These are phyloP conservation scores for Scaptomyza cyrtandrae DNA, from an alignment of 2,888 invertebrate species.

Conservation along the genomic window DNA sequence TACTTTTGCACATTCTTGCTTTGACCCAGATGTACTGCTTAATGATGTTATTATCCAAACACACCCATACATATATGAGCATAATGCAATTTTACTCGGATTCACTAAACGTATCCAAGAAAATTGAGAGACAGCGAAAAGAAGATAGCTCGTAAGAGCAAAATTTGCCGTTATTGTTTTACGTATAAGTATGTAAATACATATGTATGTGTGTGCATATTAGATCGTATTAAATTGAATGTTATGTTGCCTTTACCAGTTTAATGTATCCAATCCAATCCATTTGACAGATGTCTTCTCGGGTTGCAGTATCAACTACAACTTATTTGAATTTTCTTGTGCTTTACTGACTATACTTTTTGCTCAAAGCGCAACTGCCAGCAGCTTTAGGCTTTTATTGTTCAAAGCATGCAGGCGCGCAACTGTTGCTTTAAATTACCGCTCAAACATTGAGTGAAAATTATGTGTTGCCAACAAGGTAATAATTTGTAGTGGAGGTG, in stretches of 20 bases:
- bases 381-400: background rate
- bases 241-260: too few relatives aligned
- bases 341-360: background rate
- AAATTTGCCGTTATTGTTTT: background rate
- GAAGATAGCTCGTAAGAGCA: background rate
- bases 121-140: background rate
- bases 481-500: background rate
- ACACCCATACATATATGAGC: background rate
- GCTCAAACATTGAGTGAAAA: slow-evolving; percentile 41
- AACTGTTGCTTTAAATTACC: background rate
- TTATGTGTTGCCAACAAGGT: slow-evolving; percentile 5
- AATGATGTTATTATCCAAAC: too few relatives aligned
- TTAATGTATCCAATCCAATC: too few relatives aligned
- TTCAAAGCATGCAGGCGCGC: slow-evolving; percentile 15
- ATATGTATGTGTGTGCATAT: too few relatives aligned
- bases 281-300: too few relatives aligned
- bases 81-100: background rate
- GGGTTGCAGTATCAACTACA: background rate
- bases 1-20: too few relatives aligned
- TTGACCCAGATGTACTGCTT: too few relatives aligned
- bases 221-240: too few relatives aligned
- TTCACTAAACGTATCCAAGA: background rate
- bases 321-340: background rate
- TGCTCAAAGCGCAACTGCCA: slow-evolving; percentile 1
- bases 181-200: too few relatives aligned